These are phyloP conservation scores for Gallinago undulata DNA, from an alignment of 2,113 vertebrate species.

Conservation along the genomic window DNA sequence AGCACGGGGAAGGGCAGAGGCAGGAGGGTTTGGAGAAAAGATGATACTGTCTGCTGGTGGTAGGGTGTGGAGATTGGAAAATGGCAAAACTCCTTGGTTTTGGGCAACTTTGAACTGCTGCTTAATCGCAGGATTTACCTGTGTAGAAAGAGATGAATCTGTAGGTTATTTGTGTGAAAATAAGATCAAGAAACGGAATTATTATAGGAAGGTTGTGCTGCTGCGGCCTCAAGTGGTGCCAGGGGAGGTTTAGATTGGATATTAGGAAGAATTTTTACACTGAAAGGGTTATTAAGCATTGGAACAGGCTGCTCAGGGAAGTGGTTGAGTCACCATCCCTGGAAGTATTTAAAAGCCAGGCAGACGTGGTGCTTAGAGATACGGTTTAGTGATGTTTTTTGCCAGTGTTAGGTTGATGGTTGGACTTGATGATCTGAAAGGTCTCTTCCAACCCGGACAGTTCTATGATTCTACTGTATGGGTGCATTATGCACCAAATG, in stretches of 20 bases:
- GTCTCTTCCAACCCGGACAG: too few relatives aligned
- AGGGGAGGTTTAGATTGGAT: too few relatives aligned
- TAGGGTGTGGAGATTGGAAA: not conserved
- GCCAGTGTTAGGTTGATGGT: too few relatives aligned
- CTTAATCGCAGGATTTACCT: not conserved
- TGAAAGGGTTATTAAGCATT: too few relatives aligned
- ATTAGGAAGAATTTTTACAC: too few relatives aligned
- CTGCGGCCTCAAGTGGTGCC: not conserved
- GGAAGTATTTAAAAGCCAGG: too few relatives aligned
- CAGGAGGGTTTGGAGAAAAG: not conserved
- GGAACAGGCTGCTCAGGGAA: too few relatives aligned
- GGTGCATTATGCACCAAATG: not conserved
- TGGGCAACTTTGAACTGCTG: not conserved
- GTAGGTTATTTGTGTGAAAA: not conserved
- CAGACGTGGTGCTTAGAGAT: too few relatives aligned
- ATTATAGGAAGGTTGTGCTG: not conserved
- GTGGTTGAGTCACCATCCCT: too few relatives aligned
- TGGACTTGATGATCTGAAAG: too few relatives aligned
- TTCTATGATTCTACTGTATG: not conserved
- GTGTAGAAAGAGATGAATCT: not conserved
- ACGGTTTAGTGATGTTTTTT: too few relatives aligned
- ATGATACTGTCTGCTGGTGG: rapidly evolving
- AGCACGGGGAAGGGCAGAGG: not conserved
- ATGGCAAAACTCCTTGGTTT: not conserved
- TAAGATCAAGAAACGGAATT: not conserved